A percentile compares a stretch with the other conserved stretches of the same genome.
phyloP scores from a whole-genome alignment of 2,888 invertebrate genomes.

The Morpho helenor region DNA sequence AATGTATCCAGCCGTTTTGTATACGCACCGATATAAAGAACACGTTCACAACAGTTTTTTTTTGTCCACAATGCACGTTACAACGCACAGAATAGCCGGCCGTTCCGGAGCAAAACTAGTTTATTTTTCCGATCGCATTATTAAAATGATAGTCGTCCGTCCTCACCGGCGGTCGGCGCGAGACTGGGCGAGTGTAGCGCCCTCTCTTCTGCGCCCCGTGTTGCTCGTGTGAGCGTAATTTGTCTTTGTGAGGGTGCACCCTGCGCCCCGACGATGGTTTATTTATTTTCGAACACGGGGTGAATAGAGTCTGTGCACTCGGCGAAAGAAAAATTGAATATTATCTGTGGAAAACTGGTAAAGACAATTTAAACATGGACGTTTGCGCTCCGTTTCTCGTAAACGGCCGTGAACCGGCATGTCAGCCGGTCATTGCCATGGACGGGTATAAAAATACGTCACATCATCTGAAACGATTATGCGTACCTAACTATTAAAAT shows the following conservation, averaged over 20 bases:
- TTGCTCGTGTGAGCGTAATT: constrained; percentile 49
- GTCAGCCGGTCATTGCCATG: constrained; percentile 71
- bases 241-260: constrained; percentile 47
- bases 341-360: constrained; percentile 25
- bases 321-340: constrained; percentile 28
- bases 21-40: constrained; percentile 68
- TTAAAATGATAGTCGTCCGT: constrained; percentile 57
- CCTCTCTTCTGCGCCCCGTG: constrained; percentile 54
- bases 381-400: constrained; percentile 38
- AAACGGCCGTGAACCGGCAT: constrained; percentile 72
- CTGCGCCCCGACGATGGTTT: constrained; percentile 50
- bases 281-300: constrained; percentile 67
- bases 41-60: constrained; percentile 53
- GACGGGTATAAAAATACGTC: constrained; percentile 67
- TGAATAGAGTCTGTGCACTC: constrained; percentile 43
- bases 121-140: constrained; percentile 68
- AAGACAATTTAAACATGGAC: constrained; percentile 25
- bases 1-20: constrained; percentile 21
- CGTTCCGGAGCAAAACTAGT: constrained; percentile 73
- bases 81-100: constrained; percentile 58
- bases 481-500: constrained; percentile 7
- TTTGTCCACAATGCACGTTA: constrained; percentile 63
- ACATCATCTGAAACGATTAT: constrained; percentile 42
- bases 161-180: constrained; percentile 67
- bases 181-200: constrained; percentile 75